These are phyloP conservation scores for Bombus picipes DNA, from an alignment of 1,140 invertebrate species.

Conservation along the genomic window DNA sequence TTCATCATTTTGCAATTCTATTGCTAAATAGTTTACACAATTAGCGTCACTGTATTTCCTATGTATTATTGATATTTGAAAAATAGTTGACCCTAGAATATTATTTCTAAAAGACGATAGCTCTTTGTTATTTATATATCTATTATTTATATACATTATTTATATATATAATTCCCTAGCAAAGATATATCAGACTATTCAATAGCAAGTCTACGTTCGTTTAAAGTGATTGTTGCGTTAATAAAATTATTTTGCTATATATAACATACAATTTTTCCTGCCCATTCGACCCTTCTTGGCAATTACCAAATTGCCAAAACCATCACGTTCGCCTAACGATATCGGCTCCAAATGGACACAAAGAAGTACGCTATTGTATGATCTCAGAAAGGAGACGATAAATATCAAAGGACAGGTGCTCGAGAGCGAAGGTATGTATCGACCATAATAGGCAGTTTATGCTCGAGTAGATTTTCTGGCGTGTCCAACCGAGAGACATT, in stretches of 20 bases:
- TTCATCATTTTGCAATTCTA: background rate
- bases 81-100: background rate
- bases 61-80: background rate
- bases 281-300: no score
- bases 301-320: background rate
- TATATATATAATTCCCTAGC: no score
- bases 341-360: background rate
- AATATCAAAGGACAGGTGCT: background rate
- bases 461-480: background rate
- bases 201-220: no score
- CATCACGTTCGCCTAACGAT: background rate
- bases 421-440: background rate
- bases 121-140: no score
- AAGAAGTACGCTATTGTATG: conserved; percentile 7
- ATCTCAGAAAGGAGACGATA: conserved; percentile 27
- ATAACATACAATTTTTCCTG: background rate
- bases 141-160: no score
- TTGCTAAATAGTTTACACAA: background rate
- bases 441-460: background rate
- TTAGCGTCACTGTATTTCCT: background rate
- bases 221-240: background rate
- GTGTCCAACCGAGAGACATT: background rate
- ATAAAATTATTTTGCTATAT: background rate
- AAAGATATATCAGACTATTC: background rate
- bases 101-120: background rate